phyloP scores from a whole-genome alignment of 2,113 vertebrate species.

The Vombatus ursinus region DNA sequence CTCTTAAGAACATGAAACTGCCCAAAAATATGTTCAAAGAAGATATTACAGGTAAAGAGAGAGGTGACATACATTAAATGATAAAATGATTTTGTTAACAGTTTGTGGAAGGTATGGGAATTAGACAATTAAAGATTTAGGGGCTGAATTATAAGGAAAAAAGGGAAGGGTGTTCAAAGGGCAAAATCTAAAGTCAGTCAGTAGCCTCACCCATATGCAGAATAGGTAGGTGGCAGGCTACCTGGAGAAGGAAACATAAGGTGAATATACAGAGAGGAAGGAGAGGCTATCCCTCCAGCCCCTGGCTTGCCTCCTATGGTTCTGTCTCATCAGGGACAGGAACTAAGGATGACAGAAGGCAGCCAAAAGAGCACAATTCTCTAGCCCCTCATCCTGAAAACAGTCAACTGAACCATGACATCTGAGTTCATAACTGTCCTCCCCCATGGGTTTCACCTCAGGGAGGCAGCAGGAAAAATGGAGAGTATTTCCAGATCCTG shows the following conservation, averaged over 20 bases:
- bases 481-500: background rate
- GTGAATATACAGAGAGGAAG: background rate
- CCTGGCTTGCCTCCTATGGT: too few relatives aligned
- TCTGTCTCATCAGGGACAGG: background rate
- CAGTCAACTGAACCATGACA: background rate
- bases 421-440: background rate
- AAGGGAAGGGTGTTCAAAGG: background rate
- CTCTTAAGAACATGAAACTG: background rate
- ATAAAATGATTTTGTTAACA: background rate
- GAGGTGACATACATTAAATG: background rate
- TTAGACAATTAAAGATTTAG: background rate
- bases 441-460: background rate
- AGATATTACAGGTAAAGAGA: background rate
- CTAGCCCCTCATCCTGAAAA: background rate
- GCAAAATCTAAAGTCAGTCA: background rate
- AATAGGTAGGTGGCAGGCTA: background rate
- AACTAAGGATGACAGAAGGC: background rate
- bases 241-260: background rate
- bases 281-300: background rate
- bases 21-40: background rate
- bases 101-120: background rate
- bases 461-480: background rate
- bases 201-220: background rate
- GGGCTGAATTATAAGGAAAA: background rate
- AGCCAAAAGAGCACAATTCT: rapidly evolving